phyloP scores from a whole-genome alignment of 92 coral and sea anemone species.

The Scolanthus callimorphus region DNA sequence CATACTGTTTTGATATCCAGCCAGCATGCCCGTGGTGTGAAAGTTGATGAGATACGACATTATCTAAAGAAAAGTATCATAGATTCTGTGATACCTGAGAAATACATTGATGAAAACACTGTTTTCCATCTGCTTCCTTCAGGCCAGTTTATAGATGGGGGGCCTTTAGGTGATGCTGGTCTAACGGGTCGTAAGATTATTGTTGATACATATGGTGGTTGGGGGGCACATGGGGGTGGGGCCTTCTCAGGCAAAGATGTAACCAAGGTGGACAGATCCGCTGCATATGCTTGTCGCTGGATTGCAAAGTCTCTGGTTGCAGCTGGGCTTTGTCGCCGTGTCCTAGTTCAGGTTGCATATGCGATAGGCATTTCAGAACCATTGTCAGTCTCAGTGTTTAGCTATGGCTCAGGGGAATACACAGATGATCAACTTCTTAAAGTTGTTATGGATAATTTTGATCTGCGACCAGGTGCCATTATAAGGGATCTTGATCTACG shows the following conservation, averaged over 20 bases:
- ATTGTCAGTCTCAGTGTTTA: constrained; percentile 75
- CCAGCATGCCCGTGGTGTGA: constrained; percentile 56
- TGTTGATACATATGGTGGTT: constrained; percentile 80
- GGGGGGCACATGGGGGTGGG: constrained; percentile 95
- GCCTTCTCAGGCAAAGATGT: constrained; percentile 92
- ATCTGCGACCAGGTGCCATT: constrained; percentile 81
- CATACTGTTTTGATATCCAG: constrained; percentile 69
- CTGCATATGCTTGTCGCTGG: constrained; percentile 40
- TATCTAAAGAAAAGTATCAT: constrained; percentile 51
- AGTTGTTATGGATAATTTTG: constrained; percentile 68
- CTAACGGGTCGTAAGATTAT: constrained; percentile 90
- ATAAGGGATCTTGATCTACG: constrained; percentile 80
- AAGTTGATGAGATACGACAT: constrained; percentile 64
- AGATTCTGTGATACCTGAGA: constrained; percentile 55
- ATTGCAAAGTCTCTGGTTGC: constrained; percentile 88
- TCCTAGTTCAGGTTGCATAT: constrained; percentile 75
- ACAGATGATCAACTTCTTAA: constrained; percentile 70
- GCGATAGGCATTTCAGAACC: constrained; percentile 80
- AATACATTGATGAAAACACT: constrained; percentile 76
- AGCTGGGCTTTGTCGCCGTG: constrained; percentile 76
- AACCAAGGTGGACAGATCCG: constrained; percentile 78
- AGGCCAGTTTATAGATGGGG: constrained; percentile 59
- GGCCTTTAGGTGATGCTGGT: constrained; percentile 84
- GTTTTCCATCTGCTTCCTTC: constrained; percentile 69
- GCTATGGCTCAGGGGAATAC: constrained; percentile 68